phyloP scores from a whole-genome alignment of 2,797 vertebrate species.

The Carduelis carduelis region DNA sequence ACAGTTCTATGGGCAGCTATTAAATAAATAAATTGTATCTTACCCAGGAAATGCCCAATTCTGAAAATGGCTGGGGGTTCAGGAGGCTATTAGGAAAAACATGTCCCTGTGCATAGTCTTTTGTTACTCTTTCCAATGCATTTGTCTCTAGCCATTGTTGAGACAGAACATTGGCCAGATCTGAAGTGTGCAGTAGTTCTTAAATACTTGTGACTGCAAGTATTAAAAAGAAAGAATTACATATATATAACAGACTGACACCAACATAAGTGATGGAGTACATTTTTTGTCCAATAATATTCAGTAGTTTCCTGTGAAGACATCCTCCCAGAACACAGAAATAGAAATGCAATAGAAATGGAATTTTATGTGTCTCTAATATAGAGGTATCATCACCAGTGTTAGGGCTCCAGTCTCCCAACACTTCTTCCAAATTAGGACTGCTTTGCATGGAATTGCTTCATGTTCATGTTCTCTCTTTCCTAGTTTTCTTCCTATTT shows the following conservation, averaged over 20 bases:
- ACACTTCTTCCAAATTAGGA: neutral
- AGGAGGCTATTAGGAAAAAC: neutral
- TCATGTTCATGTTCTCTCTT: neutral
- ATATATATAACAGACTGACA: neutral
- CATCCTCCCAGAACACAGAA: neutral
- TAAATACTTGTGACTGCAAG: neutral
- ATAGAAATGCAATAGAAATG: neutral
- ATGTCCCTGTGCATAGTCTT: neutral
- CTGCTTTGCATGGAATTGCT: neutral
- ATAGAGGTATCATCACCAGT: neutral
- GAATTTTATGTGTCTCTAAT: neutral
- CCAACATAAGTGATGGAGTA: neutral
- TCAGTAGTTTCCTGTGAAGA: neutral
- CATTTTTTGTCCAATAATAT: neutral
- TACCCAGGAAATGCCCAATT: neutral
- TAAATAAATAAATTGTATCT: neutral
- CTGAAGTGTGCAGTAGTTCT: neutral
- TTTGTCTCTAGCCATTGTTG: neutral
- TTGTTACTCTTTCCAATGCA: neutral
- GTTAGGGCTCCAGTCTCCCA: neutral
- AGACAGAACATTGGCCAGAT: neutral
- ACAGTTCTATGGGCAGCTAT: neutral
- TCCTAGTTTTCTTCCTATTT: neutral
- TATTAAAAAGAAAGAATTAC: neutral
- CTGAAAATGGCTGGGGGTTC: neutral